These are phyloP conservation scores for Dreissena rostriformis DNA, from an alignment of 1,140 invertebrate species.

Conservation along the genomic window DNA sequence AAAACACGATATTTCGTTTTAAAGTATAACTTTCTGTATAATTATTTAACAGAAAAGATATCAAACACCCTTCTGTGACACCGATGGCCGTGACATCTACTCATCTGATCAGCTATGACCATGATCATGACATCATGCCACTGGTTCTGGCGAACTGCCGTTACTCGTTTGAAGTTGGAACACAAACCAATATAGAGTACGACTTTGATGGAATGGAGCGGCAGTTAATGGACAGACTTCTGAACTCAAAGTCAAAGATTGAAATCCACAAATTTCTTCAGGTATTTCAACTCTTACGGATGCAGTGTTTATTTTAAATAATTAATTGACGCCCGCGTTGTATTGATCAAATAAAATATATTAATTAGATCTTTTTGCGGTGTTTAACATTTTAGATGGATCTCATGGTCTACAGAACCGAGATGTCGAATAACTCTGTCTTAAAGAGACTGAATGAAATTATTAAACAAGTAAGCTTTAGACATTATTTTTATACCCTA, in stretches of 20 bases:
- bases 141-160: slow-evolving; percentile 70
- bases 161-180: slow-evolving; percentile 58
- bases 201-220: slow-evolving; percentile 64
- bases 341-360: not conserved
- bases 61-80: not conserved
- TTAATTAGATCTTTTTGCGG: not conserved
- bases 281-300: not conserved
- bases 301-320: not conserved
- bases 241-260: slow-evolving; percentile 61
- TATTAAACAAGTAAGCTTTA: too few species aligned
- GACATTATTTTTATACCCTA: too few species aligned
- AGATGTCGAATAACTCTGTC: slow-evolving; percentile 4
- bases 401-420: slow-evolving; percentile 15
- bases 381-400: not conserved
- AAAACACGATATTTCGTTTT: too few species aligned
- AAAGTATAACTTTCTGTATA: too few species aligned
- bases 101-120: slow-evolving; percentile 64
- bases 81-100: slow-evolving; percentile 31
- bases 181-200: slow-evolving; percentile 56
- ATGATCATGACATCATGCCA: slow-evolving; percentile 66
- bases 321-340: not conserved
- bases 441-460: not conserved
- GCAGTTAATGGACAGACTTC: slow-evolving; percentile 61
- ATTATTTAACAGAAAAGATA: too few species aligned
- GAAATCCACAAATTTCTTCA: not conserved